Evolutionary conservation across 2,888 invertebrate species (phyloP).

Genomic region (Uropetala carovei): DNA sequence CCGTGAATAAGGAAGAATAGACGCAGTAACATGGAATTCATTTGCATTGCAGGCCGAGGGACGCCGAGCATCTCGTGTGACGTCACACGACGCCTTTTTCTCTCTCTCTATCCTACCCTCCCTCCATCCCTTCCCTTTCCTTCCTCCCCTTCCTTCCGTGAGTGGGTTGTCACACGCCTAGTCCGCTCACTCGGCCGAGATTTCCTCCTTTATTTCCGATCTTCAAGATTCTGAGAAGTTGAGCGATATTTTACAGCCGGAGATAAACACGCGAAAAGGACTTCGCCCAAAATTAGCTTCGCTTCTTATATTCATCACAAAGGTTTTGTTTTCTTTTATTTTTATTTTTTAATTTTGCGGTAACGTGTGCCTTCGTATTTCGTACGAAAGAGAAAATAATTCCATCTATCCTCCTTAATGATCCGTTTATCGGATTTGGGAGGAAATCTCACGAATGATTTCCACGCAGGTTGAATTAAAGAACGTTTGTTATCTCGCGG

Average conservation of each 20-base stretch:
- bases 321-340: no score
- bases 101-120: not conserved
- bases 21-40: not conserved
- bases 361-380: no score
- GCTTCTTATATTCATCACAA: not conserved
- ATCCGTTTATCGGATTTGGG: no score
- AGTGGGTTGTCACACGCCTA: not conserved
- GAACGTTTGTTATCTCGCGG: no score
- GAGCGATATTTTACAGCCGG: not conserved
- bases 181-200: not conserved
- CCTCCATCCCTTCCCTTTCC: not conserved
- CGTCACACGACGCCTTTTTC: not conserved
- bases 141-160: constrained; percentile 6
- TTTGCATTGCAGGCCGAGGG: constrained; percentile 21
- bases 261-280: constrained; percentile 23
- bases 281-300: not conserved
- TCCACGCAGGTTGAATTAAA: no score
- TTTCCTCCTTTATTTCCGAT: constrained; percentile 29
- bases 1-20: no score
- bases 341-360: no score
- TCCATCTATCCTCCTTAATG: no score
- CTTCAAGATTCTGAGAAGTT: not conserved
- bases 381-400: no score
- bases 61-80: constrained; percentile 25
- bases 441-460: no score